Evolutionary conservation across 2,888 invertebrate species (phyloP).

Genomic region (Cantharis flavilabris): DNA sequence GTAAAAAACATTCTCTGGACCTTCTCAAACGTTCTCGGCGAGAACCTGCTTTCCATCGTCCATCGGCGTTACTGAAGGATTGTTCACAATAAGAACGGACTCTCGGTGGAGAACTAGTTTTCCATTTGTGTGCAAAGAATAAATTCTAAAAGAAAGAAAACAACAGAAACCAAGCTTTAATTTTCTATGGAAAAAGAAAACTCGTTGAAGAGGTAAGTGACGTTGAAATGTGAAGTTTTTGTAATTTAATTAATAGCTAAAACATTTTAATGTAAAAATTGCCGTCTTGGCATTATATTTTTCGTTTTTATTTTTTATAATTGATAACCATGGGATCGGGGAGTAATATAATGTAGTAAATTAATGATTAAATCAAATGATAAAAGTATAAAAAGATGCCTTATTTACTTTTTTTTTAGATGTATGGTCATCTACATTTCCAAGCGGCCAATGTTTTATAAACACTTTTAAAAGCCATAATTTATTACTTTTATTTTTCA

Average conservation of each 20-base stretch:
- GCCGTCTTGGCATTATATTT: background rate
- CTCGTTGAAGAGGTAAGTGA: background rate
- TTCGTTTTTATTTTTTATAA: background rate
- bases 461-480: constrained; percentile 54
- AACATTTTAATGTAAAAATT: background rate
- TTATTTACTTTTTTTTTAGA: constrained; percentile 36
- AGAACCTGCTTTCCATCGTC: background rate
- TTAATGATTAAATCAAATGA: constrained; percentile 4
- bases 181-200: background rate
- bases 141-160: background rate
- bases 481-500: constrained; percentile 54
- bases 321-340: background rate
- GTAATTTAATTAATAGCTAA: constrained; percentile 1
- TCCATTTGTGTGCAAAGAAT: background rate
- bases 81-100: background rate
- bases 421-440: constrained; percentile 49
- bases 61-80: background rate
- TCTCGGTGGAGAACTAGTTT: background rate
- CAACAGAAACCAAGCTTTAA: background rate
- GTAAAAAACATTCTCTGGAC: background rate
- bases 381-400: constrained; percentile 5
- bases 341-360: constrained; percentile 3
- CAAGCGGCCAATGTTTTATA: constrained; percentile 52
- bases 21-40: background rate
- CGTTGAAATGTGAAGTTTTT: background rate